These are phyloP conservation scores for Antheraea pernyi DNA, from an alignment of 1,140 invertebrate genomes.

Conservation along the genomic window DNA sequence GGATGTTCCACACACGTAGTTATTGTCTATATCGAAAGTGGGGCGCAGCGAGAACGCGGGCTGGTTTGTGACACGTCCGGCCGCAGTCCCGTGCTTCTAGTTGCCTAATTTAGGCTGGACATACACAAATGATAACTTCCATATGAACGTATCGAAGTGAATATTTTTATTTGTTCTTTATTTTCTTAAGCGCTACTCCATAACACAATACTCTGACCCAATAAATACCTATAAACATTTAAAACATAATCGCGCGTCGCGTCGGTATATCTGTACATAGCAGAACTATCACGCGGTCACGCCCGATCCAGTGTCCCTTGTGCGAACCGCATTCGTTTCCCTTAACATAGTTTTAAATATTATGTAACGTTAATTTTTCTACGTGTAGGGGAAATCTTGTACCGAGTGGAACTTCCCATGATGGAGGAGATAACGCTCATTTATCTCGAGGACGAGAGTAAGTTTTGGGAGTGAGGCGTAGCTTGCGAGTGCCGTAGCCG, in stretches of 20 bases:
- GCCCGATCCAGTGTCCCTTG: background rate
- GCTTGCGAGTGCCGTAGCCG: conserved; percentile 80
- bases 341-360: conserved; percentile 40
- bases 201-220: conserved; percentile 16
- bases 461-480: conserved; percentile 80
- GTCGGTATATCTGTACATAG: background rate
- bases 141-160: conserved; percentile 29
- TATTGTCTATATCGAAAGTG: conserved; percentile 32
- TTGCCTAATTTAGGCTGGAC: conserved; percentile 65
- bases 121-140: conserved; percentile 35
- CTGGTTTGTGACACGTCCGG: conserved; percentile 56
- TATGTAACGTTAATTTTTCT: conserved; percentile 82
- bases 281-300: background rate
- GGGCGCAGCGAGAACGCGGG: conserved; percentile 55
- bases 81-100: conserved; percentile 77
- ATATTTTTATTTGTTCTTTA: conserved; percentile 52
- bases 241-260: too few species aligned
- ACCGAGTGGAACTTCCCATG: conserved; percentile 92
- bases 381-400: conserved; percentile 92
- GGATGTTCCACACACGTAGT: conserved; percentile 47
- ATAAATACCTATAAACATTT: too few species aligned
- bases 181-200: conserved; percentile 52
- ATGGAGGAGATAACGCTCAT: conserved; percentile 94
- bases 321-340: background rate
- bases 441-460: conserved; percentile 89